Percentiles rank a stretch among this genome's conserved stretches.
Conservation (phyloP, 1,140 invertebrate species). For the Diuraphis noxia region DNA sequence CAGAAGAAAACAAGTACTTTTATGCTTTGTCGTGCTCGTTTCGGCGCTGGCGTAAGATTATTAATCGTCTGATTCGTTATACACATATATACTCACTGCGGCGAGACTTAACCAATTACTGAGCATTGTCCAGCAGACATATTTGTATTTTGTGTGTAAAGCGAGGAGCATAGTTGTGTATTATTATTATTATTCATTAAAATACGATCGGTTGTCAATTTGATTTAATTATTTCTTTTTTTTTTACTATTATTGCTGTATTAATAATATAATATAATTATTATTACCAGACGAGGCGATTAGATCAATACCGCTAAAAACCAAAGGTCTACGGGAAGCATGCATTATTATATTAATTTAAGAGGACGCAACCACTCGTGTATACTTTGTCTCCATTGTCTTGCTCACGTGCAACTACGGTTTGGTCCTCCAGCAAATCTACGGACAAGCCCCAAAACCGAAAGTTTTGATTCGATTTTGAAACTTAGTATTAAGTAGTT, state of each 20-base stretch:
- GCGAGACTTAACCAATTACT: neutral
- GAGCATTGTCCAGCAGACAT: neutral
- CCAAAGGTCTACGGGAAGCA: neutral
- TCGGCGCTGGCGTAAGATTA: neutral
- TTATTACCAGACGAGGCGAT: neutral
- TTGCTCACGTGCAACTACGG: neutral
- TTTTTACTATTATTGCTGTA: neutral
- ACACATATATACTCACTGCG: neutral
- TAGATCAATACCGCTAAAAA: neutral
- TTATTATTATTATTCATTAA: neutral
- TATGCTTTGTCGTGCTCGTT: neutral
- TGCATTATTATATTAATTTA: constrained; percentile 13
- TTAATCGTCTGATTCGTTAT: neutral
- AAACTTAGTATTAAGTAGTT: neutral
- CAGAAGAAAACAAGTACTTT: neutral
- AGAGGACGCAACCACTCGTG: neutral
- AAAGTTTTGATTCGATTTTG: neutral
- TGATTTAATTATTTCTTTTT: neutral
- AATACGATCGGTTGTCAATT: neutral
- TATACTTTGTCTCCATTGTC: neutral
- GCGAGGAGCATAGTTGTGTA: neutral
- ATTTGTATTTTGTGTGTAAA: neutral
- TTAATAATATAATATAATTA: neutral
- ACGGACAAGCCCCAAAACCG: neutral
- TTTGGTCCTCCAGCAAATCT: neutral